Conservation (phyloP, 2,888 invertebrate genomes). For the Trilocha varians region DNA sequence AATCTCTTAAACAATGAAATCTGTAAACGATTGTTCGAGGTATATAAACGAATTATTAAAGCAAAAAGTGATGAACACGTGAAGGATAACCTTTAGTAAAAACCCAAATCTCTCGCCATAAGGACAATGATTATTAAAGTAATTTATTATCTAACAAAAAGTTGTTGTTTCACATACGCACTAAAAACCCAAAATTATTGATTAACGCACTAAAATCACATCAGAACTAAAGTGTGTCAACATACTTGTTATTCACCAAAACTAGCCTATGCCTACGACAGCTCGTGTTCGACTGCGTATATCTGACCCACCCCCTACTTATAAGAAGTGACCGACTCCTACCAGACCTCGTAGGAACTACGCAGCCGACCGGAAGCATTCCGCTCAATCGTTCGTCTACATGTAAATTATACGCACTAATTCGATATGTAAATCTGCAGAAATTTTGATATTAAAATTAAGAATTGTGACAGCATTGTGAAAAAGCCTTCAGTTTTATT, state of each 20-base stretch:
- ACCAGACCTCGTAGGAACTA: conserved; percentile 16
- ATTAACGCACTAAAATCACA: too few species aligned
- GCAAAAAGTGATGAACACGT: too few species aligned
- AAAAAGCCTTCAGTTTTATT: background rate
- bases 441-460: background rate
- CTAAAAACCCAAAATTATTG: too few species aligned
- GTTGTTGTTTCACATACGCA: too few species aligned
- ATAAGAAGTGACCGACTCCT: conserved; percentile 38
- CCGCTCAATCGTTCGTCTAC: background rate
- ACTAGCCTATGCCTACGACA: conserved; percentile 28
- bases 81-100: too few species aligned
- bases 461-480: background rate
- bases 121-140: too few species aligned
- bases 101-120: too few species aligned
- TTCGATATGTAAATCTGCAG: background rate
- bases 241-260: conserved; percentile 31
- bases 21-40: too few species aligned
- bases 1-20: too few species aligned
- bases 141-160: too few species aligned
- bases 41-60: too few species aligned
- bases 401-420: background rate
- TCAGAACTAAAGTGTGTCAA: conserved; percentile 13
- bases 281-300: conserved; percentile 37
- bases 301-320: conserved; percentile 33
- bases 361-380: conserved; percentile 5